These are phyloP conservation scores for Anableps anableps DNA, from an alignment of 2,797 vertebrate species.

Conservation along the genomic window DNA sequence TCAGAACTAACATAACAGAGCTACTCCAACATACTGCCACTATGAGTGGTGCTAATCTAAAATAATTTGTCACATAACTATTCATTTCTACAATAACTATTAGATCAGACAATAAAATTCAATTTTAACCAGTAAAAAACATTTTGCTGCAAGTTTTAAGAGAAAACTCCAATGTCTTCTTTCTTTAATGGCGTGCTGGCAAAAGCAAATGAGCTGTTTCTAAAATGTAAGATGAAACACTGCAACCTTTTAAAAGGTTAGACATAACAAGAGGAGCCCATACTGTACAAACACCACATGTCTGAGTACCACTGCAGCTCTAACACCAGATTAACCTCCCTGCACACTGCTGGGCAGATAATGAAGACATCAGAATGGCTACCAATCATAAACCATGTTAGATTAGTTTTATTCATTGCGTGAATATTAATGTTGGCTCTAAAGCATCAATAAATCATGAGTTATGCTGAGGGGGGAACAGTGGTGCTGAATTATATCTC, in stretches of 20 bases:
- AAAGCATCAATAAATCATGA: conserved; percentile 68
- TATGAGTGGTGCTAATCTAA: neutral
- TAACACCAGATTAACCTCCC: conserved; percentile 37
- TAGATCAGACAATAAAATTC: neutral
- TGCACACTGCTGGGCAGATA: conserved; percentile 30
- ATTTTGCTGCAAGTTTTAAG: neutral
- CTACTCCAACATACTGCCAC: neutral
- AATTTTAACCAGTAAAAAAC: neutral
- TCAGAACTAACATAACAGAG: too few species aligned
- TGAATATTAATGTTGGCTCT: conserved; percentile 63
- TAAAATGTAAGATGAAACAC: conserved; percentile 71
- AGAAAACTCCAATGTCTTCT: neutral
- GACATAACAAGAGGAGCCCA: conserved; percentile 53
- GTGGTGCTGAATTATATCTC: conserved; percentile 59
- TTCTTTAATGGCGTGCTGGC: neutral
- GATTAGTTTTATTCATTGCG: conserved; percentile 54
- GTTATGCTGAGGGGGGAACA: conserved; percentile 40
- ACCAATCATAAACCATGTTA: conserved; percentile 46
- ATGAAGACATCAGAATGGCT: conserved; percentile 50
- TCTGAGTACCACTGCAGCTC: conserved; percentile 29
- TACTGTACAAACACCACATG: conserved; percentile 42
- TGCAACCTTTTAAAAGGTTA: conserved; percentile 78
- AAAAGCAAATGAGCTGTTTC: conserved; percentile 57
- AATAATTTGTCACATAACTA: neutral
- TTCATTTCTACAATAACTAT: neutral